Percentiles rank a stretch among this genome's conserved stretches.
Evolutionary conservation across 2,113 vertebrate genomes (phyloP).

Genomic region (Sinocyclocheilus anshuiensis): DNA sequence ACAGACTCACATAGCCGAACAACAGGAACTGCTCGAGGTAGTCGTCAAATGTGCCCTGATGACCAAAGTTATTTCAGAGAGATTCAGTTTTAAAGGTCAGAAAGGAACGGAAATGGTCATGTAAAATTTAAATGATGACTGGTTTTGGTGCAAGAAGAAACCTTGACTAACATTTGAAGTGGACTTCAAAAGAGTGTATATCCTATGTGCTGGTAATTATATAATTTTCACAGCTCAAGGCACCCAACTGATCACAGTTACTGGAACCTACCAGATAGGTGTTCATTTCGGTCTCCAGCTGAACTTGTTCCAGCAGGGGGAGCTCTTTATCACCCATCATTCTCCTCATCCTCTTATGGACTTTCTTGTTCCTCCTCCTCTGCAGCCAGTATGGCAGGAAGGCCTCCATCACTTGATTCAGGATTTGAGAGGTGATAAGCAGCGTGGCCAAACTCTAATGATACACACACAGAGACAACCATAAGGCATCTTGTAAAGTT

Average conservation of each 20-base stretch:
- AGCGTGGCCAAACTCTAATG: slow-evolving; percentile 91
- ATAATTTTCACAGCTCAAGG: background rate
- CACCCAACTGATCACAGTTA: background rate
- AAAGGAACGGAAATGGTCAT: background rate
- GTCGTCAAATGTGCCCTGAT: slow-evolving; percentile 97
- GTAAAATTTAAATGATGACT: background rate
- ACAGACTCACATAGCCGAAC: slow-evolving; percentile 97
- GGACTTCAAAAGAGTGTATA: background rate
- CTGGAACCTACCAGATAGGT: slow-evolving; percentile 82
- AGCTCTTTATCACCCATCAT: slow-evolving; percentile 72
- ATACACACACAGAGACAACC: slow-evolving; percentile 24
- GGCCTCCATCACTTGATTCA: slow-evolving; percentile 92
- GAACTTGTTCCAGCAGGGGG: slow-evolving; percentile 81
- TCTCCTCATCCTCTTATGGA: slow-evolving; percentile 70
- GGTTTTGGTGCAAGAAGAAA: background rate
- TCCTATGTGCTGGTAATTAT: background rate
- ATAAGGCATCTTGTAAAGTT: no score
- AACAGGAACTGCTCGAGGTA: slow-evolving; percentile 95
- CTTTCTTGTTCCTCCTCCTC: slow-evolving; percentile 80
- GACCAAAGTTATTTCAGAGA: background rate
- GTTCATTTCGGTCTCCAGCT: slow-evolving; percentile 89
- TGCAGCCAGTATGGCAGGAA: slow-evolving; percentile 96
- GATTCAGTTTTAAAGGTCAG: no score
- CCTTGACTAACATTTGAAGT: background rate
- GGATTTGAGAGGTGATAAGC: slow-evolving; percentile 94